Base-by-base conservation (phyloP, 2,888 invertebrate species). In the Automeris io region DNA sequence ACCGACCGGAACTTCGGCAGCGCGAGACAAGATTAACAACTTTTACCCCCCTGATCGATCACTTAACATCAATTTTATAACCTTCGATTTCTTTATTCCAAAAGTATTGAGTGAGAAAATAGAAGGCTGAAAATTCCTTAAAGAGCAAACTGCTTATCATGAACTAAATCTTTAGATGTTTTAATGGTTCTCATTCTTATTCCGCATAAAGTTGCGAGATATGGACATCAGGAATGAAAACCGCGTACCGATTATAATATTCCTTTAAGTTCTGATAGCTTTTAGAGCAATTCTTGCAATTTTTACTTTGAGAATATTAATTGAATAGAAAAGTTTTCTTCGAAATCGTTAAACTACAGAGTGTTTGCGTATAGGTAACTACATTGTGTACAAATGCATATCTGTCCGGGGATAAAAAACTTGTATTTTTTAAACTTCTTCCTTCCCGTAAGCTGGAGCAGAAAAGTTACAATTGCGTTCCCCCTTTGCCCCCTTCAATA, bases 341-440 rank as follows among this genome's bases (percentile, higher is more conserved):
- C n/a, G n/a, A n/a, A n/a, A n/a, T n/a, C n/a, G n/a, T n/a, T n/a
- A n/a, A n/a, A n/a, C n/a, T n/a, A n/a, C n/a, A n/a, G n/a, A n/a
- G n/a, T n/a, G n/a, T n/a, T n/a, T n/a, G n/a, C n/a, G n/a, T n/a
- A n/a, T n/a, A n/a, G n/a, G n/a, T n/a, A n/a, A n/a, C n/a, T n/a
- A n/a, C n/a, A n/a, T n/a, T n/a, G n/a, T n/a, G n/a, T n/a, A n/a
- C n/a, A n/a, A n/a, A n/a, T n/a, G n/a, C 61, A 63, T 66, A 61
- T 64, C 58, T 66, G 54, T 54, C 51, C 55, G 57, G 51, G 61
- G 64, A 61, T 63, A 65, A 61, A 61, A 67, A 80, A 83, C 82
- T 85, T 85, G 78, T 83, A 77, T 85, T 85, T 86, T 86, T 85
- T 83, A 83, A 86, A 85, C 77, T 86, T 81, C 73, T 74, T 73